Conservation (phyloP, 2,797 vertebrate species). For the Coreius guichenoti region DNA sequence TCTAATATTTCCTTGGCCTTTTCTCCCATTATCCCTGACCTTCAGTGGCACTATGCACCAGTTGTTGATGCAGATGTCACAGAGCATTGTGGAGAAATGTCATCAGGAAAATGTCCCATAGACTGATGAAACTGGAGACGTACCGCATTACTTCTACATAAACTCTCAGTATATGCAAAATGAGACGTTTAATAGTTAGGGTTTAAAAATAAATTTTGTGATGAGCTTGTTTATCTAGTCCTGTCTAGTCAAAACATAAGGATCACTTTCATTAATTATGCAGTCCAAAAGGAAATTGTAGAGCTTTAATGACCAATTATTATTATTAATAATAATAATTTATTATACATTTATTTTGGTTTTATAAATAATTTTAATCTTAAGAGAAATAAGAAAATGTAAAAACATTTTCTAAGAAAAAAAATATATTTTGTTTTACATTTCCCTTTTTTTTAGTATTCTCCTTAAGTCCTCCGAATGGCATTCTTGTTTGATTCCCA, state of each 20-base stretch:
- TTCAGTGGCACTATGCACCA: conserved; percentile 59
- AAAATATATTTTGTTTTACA: not conserved
- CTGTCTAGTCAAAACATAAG: not conserved
- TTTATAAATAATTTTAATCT: not conserved
- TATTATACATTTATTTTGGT: not conserved
- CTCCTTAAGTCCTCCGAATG: not conserved
- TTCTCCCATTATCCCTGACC: conserved; percentile 66
- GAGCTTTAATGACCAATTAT: not conserved
- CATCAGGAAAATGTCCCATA: conserved; percentile 65
- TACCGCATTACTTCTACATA: conserved; percentile 37
- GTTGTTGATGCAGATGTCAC: conserved; percentile 65
- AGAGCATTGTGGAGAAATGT: conserved; percentile 66
- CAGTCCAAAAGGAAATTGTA: not conserved
- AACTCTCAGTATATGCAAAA: conserved; percentile 27
- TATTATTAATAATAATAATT: not conserved
- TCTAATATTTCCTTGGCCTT: conserved; percentile 67
- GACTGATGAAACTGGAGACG: conserved; percentile 60
- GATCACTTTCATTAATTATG: not conserved
- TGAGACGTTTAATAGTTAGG: not conserved
- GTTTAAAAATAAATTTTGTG: not conserved
- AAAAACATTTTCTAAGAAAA: not conserved
- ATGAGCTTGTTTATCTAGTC: not conserved
- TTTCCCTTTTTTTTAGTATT: not conserved
- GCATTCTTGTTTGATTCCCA: not conserved
- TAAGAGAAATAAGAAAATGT: not conserved